A percentile compares a stretch with the other conserved stretches of the same genome.
Evolutionary conservation across 2,888 invertebrate species (phyloP).

Genomic region (Horisme vitalbata): DNA sequence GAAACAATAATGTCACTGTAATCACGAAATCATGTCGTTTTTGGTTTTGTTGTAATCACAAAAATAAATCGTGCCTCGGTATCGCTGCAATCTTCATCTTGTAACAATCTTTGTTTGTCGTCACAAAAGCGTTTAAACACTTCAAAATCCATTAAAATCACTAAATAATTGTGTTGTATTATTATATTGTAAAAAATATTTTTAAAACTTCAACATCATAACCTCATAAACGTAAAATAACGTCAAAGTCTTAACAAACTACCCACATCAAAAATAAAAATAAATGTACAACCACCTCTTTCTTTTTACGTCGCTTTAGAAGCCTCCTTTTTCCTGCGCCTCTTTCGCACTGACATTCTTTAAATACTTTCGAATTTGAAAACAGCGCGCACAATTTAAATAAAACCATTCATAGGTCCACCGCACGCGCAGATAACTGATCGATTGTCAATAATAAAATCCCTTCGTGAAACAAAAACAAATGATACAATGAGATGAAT

Average conservation of each 20-base stretch:
- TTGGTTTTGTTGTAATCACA: background rate
- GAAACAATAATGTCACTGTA: background rate
- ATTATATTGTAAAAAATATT: too few relatives aligned
- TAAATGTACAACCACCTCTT: slow-evolving; percentile 44
- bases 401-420: slow-evolving; percentile 59
- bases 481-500: slow-evolving; percentile 44
- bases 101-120: slow-evolving; percentile 25
- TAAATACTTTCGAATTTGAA: slow-evolving; percentile 69
- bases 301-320: slow-evolving; percentile 56
- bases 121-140: slow-evolving; percentile 28
- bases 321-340: slow-evolving; percentile 77
- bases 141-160: slow-evolving; percentile 25
- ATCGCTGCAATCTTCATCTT: slow-evolving; percentile 19
- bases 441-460: slow-evolving; percentile 32
- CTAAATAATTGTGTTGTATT: too few relatives aligned
- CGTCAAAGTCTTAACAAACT: slow-evolving; percentile 25
- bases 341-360: slow-evolving; percentile 79
- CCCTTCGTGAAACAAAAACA: slow-evolving; percentile 44
- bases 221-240: slow-evolving; percentile 7
- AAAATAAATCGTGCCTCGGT: slow-evolving; percentile 23
- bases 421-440: slow-evolving; percentile 15
- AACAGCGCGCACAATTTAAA: slow-evolving; percentile 70
- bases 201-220: slow-evolving; percentile 4
- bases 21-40: slow-evolving; percentile 1
- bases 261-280: slow-evolving; percentile 31